phyloP scores from a whole-genome alignment of 2,797 vertebrate species.

The Sebastes itinus region DNA sequence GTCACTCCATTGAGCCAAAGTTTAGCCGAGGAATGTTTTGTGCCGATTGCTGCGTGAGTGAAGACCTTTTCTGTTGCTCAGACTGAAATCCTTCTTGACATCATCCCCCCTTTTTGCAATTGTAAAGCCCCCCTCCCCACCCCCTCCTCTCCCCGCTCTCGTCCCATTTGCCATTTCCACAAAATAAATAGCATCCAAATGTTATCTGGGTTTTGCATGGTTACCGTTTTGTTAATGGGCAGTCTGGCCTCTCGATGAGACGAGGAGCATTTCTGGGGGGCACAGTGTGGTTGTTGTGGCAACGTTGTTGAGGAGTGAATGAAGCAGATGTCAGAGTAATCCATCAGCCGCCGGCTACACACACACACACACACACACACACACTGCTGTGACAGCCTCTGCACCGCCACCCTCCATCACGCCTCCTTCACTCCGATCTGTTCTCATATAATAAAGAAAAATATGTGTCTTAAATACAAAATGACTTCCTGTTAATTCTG shows the following conservation, averaged over 20 bases:
- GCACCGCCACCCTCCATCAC: constrained; percentile 72
- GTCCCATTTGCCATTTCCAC: constrained; percentile 71
- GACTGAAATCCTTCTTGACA: constrained; percentile 89
- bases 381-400: constrained; percentile 67
- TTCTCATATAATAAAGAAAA: not conserved
- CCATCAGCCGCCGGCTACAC: constrained; percentile 77
- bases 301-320: constrained; percentile 89
- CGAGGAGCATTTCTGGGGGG: constrained; percentile 88
- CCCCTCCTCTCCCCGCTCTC: constrained; percentile 3
- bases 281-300: constrained; percentile 87
- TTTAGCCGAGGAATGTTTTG: constrained; percentile 77
- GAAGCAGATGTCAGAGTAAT: constrained; percentile 91
- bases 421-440: constrained; percentile 18
- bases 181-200: constrained; percentile 86
- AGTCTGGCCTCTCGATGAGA: constrained; percentile 85
- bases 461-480: constrained; percentile 5
- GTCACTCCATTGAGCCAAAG: constrained; percentile 75
- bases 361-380: too few species aligned
- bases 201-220: constrained; percentile 89
- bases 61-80: constrained; percentile 82
- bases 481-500: not conserved
- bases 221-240: constrained; percentile 86
- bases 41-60: constrained; percentile 76
- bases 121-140: constrained; percentile 48
- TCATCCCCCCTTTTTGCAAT: constrained; percentile 76